Percentiles rank a stretch among this genome's conserved stretches.
These are phyloP conservation scores for Nephrotoma flavescens DNA, from an alignment of 2,888 invertebrate genomes.

Conservation along the genomic window DNA sequence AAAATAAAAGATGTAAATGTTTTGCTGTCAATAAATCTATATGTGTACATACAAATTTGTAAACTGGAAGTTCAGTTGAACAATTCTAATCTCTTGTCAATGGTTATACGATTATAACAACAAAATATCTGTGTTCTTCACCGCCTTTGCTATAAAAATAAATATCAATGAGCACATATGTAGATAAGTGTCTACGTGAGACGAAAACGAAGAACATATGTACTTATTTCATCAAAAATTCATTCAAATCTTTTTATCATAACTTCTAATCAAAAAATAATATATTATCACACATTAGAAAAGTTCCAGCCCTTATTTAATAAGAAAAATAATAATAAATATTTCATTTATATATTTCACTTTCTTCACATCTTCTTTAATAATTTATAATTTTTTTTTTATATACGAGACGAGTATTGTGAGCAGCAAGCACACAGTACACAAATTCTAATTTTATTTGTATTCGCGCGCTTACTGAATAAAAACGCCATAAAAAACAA, in stretches of 20 bases:
- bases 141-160: too few species aligned
- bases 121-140: too few species aligned
- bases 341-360: background rate
- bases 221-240: background rate
- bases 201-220: background rate
- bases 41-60: too few species aligned
- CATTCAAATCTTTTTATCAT: background rate
- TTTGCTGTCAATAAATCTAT: too few species aligned
- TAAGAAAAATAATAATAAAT: background rate
- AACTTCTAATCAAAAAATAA: background rate
- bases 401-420: background rate
- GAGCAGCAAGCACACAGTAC: background rate
- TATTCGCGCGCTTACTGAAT: background rate
- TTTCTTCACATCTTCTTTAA: background rate
- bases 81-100: too few species aligned
- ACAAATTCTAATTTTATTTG: background rate
- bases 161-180: too few species aligned
- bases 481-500: background rate
- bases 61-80: too few species aligned
- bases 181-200: too few species aligned
- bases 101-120: too few species aligned
- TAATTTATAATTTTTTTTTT: background rate
- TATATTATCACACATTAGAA: background rate
- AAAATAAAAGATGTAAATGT: too few species aligned
- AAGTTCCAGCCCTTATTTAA: background rate